Evolutionary conservation across 23 tunicate genomes (phyloP).

Genomic region (Clavelina lepadiformis): DNA sequence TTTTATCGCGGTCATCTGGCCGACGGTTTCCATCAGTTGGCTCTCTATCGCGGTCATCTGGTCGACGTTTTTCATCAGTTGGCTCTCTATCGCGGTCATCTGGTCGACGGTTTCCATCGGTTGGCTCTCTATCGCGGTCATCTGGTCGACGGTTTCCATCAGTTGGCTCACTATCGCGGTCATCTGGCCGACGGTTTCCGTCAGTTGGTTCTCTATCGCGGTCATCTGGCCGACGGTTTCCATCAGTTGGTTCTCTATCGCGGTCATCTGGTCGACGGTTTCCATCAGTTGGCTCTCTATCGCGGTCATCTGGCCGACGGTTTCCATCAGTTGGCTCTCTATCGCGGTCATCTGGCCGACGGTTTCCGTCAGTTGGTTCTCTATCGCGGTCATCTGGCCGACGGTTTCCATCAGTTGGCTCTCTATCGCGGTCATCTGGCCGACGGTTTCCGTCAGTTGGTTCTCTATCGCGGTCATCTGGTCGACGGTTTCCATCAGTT

Average conservation of each 20-base stretch:
- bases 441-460: neutral
- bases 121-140: neutral
- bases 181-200: neutral
- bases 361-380: neutral
- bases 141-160: neutral
- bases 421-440: neutral
- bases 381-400: neutral
- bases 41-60: neutral
- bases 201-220: slow-evolving; percentile 1
- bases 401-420: neutral
- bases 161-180: neutral
- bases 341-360: neutral
- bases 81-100: neutral
- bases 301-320: neutral
- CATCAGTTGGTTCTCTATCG: neutral
- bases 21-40: neutral
- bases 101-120: neutral
- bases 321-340: neutral
- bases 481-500: neutral
- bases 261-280: neutral
- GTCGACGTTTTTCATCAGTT: neutral
- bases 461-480: neutral
- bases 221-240: neutral
- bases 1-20: neutral
- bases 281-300: neutral